phyloP scores from a whole-genome alignment of 2,797 vertebrate genomes.

The Eulemur mongoz region DNA sequence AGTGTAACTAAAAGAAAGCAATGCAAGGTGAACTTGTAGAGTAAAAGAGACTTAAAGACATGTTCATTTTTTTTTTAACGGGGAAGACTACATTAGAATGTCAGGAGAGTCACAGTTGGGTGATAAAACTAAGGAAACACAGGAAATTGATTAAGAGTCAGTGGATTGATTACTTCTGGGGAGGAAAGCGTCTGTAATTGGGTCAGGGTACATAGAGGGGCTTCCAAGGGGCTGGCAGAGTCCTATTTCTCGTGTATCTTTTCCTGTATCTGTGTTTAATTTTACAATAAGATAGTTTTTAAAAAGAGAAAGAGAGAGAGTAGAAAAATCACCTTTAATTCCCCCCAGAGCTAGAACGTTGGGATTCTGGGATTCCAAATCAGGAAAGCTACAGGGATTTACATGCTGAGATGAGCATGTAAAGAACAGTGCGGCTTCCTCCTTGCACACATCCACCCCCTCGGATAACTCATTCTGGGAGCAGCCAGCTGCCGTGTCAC shows the following conservation, averaged over 20 bases:
- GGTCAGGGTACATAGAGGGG: background rate
- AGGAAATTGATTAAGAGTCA: background rate
- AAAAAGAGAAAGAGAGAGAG: too few species aligned
- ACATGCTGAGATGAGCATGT: background rate
- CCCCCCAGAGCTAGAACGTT: background rate
- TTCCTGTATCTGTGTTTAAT: background rate
- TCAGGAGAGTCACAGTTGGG: background rate
- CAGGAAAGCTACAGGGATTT: background rate
- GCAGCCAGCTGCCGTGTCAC: background rate
- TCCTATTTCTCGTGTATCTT: background rate
- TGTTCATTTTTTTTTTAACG: background rate
- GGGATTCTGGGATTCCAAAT: conserved; percentile 8
- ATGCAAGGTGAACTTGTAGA: background rate
- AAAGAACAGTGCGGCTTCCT: background rate
- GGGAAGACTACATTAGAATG: background rate
- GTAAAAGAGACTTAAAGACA: background rate
- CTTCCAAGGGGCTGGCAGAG: background rate
- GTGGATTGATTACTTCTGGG: background rate
- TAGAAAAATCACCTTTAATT: background rate
- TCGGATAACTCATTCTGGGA: background rate
- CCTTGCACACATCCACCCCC: background rate
- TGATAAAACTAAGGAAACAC: background rate
- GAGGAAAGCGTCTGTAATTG: background rate
- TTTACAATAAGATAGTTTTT: background rate
- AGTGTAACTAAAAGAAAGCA: background rate